Evolutionary conservation across 2,888 invertebrate genomes (phyloP).

Genomic region (Orchesella flavescens): DNA sequence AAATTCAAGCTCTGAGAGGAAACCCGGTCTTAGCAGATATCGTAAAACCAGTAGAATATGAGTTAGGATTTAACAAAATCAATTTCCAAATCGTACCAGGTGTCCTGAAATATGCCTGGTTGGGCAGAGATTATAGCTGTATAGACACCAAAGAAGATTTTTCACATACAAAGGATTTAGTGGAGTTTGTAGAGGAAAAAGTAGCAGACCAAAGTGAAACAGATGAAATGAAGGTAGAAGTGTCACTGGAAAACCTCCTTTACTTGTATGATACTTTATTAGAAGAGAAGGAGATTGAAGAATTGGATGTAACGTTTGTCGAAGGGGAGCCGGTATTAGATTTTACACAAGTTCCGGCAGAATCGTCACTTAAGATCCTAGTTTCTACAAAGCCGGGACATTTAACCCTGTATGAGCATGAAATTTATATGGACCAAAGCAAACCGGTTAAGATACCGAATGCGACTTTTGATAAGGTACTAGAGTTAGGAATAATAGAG

Average conservation of each 20-base stretch:
- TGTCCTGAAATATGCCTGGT: neutral
- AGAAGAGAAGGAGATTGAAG: neutral
- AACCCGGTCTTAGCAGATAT: neutral
- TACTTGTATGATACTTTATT: neutral
- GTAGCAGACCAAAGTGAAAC: neutral
- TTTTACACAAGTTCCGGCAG: neutral
- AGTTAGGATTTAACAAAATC: neutral
- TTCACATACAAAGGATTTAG: neutral
- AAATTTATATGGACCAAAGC: too few relatives aligned
- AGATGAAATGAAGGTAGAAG: too few relatives aligned
- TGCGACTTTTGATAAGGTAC: too few relatives aligned
- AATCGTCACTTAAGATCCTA: neutral
- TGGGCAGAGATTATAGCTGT: conserved; percentile 23
- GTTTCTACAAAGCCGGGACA: conserved; percentile 36
- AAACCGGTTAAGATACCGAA: too few relatives aligned
- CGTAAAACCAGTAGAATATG: neutral
- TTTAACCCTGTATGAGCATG: conserved; percentile 28
- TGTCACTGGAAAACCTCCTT: too few relatives aligned
- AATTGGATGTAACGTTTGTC: neutral
- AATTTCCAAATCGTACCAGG: conserved; percentile 7
- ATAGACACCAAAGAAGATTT: neutral
- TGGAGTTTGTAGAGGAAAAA: too few relatives aligned
- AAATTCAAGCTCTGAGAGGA: neutral
- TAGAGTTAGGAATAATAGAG: conserved; percentile 56
- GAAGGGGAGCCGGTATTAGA: neutral